phyloP scores from a whole-genome alignment of 2,888 invertebrate species.

The Pollenia griseotomentosa region DNA sequence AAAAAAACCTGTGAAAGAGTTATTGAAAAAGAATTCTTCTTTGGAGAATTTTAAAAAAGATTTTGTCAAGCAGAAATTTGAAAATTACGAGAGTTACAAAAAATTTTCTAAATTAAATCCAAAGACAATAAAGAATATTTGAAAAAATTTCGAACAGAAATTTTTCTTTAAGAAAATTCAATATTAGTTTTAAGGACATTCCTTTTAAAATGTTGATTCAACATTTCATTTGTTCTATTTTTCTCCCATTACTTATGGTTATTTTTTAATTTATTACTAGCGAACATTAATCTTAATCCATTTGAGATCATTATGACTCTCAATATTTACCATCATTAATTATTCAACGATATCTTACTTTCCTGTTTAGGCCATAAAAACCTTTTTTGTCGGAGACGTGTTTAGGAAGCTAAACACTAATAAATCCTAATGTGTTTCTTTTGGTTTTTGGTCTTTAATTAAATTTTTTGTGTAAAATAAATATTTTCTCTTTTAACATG shows the following conservation, averaged over 20 bases:
- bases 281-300: constrained; percentile 9
- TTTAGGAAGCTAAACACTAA: neutral
- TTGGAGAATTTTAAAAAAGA: too few species aligned
- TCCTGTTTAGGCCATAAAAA: too few species aligned
- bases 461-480: neutral
- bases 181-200: too few species aligned
- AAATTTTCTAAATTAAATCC: too few species aligned
- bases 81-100: too few species aligned
- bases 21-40: too few species aligned
- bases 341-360: neutral
- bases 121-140: too few species aligned
- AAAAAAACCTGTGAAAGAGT: too few species aligned
- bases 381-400: neutral
- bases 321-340: constrained; percentile 20
- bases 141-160: too few species aligned
- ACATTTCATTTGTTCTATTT: neutral
- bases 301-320: neutral
- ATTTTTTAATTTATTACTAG: neutral
- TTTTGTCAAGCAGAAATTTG: too few species aligned
- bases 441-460: neutral
- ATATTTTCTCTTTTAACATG: neutral
- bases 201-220: too few species aligned
- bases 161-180: too few species aligned
- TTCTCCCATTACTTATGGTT: neutral
- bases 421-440: constrained; percentile 17